phyloP scores from a whole-genome alignment of 2,113 vertebrate species.

The Petromus typicus region DNA sequence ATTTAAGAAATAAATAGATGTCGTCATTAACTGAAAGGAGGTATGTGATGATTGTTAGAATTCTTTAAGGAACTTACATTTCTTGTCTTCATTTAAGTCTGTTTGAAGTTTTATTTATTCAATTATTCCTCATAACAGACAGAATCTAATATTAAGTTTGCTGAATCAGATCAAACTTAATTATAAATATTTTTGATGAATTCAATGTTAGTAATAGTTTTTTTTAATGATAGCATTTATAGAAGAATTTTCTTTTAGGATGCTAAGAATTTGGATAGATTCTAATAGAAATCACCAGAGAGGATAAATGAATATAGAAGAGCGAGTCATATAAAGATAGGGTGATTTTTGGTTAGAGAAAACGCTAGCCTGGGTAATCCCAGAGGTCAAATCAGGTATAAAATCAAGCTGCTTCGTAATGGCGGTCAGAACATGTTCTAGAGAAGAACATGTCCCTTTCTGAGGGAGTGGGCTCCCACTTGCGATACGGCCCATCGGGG shows the following conservation, averaged over 20 bases:
- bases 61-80: slow-evolving; percentile 10
- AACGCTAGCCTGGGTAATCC: background rate
- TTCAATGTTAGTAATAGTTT: background rate
- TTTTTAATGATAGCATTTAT: background rate
- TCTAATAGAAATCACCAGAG: slow-evolving; percentile 74
- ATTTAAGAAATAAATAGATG: slow-evolving; percentile 7
- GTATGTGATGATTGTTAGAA: background rate
- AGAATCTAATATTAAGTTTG: background rate
- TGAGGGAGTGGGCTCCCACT: background rate
- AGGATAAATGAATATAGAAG: background rate
- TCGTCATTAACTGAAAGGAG: background rate
- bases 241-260: slow-evolving; percentile 79
- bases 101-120: slow-evolving; percentile 14
- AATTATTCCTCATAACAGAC: background rate
- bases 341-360: background rate
- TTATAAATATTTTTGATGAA: background rate
- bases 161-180: background rate
- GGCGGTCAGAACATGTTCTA: background rate
- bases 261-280: slow-evolving; percentile 82
- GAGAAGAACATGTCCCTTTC: background rate
- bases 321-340: background rate
- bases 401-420: background rate
- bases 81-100: background rate
- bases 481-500: background rate
- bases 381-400: background rate